Percentiles rank a stretch among this genome's conserved stretches.
phyloP scores from a whole-genome alignment of 1,140 invertebrate genomes.

The Hirudo medicinalis region DNA sequence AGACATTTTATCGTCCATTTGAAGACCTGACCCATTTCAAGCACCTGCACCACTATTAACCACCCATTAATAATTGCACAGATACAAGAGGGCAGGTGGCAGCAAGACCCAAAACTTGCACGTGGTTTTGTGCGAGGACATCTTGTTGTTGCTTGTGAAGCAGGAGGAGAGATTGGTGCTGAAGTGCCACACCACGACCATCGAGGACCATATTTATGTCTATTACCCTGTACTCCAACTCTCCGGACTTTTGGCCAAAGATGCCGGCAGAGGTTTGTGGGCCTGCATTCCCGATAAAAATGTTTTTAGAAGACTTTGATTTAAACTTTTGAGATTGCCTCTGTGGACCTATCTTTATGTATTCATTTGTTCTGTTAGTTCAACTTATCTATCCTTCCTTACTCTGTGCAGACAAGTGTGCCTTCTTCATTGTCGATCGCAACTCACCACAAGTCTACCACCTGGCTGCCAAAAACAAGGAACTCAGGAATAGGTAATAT shows the following conservation, averaged over 20 bases:
- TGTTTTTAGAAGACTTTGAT: not conserved
- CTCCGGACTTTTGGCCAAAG: slow-evolving; percentile 33
- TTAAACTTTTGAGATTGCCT: too few species aligned
- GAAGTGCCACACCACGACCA: slow-evolving; percentile 21
- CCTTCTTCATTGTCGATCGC: slow-evolving; percentile 4
- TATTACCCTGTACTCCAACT: slow-evolving; percentile 31
- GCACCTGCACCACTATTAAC: too few species aligned
- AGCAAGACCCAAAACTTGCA: slow-evolving; percentile 65
- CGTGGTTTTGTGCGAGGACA: slow-evolving; percentile 70
- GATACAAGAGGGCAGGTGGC: slow-evolving; percentile 45
- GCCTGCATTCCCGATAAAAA: not conserved
- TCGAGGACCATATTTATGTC: slow-evolving; percentile 21
- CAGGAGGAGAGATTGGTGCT: slow-evolving; percentile 31
- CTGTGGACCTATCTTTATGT: too few species aligned
- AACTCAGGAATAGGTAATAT: not conserved
- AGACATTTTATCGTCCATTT: too few species aligned
- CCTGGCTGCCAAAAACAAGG: slow-evolving; percentile 2
- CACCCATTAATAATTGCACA: not conserved
- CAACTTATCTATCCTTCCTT: not conserved
- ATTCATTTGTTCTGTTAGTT: not conserved
- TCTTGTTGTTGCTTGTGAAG: slow-evolving; percentile 69
- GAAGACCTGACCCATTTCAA: too few species aligned
- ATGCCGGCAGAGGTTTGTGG: slow-evolving; percentile 58
- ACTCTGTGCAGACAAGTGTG: slow-evolving; percentile 8
- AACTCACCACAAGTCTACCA: slow-evolving; percentile 2